Percentiles rank a stretch among this genome's conserved stretches.
Evolutionary conservation across 1,140 invertebrate species (phyloP).

Genomic region (Drosophila pachea): DNA sequence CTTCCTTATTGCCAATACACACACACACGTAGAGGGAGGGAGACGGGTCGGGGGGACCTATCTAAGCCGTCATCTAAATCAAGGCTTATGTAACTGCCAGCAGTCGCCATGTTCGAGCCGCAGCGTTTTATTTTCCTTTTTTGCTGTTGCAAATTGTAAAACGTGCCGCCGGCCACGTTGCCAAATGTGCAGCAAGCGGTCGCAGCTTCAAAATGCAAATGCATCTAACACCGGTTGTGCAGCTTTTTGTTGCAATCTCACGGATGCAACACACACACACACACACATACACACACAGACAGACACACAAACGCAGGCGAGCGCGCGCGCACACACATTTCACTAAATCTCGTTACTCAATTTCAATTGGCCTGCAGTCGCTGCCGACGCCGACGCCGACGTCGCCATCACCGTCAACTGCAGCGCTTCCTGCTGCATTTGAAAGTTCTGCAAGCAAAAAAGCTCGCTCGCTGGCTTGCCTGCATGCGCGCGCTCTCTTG

Average conservation of each 20-base stretch:
- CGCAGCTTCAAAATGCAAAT: constrained; percentile 68
- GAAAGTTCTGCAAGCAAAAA: constrained; percentile 60
- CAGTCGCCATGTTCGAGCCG: constrained; percentile 57
- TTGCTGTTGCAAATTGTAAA: constrained; percentile 44
- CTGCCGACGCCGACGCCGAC: constrained; percentile 11
- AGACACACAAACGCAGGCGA: constrained; percentile 31
- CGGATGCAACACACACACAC: constrained; percentile 60
- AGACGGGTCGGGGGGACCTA: constrained; percentile 11
- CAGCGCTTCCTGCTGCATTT: constrained; percentile 58
- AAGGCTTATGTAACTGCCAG: constrained; percentile 72
- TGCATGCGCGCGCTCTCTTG: too few relatives aligned
- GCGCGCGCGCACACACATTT: constrained; percentile 4
- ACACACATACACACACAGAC: constrained; percentile 48
- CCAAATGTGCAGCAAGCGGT: constrained; percentile 62
- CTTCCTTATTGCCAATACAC: constrained; percentile 70
- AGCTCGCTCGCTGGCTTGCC: constrained; percentile 45
- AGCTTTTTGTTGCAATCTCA: constrained; percentile 59
- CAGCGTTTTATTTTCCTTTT: constrained; percentile 35
- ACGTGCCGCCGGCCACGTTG: constrained; percentile 56
- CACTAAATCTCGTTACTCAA: constrained; percentile 72
- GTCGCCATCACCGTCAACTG: constrained; percentile 19
- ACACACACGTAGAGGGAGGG: constrained; percentile 8
- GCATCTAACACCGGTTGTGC: constrained; percentile 73
- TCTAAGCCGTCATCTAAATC: constrained; percentile 71
- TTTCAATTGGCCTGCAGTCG: constrained; percentile 71